Evolutionary conservation across 2,797 vertebrate species (phyloP).

Genomic region (Etheostoma nigrum): DNA sequence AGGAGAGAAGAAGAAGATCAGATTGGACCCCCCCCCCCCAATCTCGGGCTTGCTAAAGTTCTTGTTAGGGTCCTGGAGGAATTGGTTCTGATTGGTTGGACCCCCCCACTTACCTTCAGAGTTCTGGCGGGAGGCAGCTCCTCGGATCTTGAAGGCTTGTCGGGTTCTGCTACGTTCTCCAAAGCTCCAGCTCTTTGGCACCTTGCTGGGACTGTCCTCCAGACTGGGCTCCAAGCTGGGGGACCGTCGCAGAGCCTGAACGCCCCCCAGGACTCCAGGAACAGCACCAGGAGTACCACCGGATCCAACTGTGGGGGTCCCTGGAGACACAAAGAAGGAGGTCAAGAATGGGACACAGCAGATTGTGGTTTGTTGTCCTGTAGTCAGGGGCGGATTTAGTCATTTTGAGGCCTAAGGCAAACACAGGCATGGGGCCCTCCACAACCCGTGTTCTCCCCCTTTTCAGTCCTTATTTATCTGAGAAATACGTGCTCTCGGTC

Average conservation of each 20-base stretch:
- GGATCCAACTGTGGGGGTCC: constrained; percentile 42
- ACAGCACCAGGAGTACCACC: constrained; percentile 35
- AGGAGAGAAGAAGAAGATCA: constrained; percentile 44
- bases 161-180: constrained; percentile 92
- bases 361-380: neutral
- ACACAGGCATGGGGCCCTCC: too few species aligned
- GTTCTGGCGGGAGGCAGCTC: constrained; percentile 93
- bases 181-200: constrained; percentile 98
- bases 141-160: constrained; percentile 95
- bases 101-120: constrained; percentile 90
- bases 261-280: constrained; percentile 44
- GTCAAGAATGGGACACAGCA: neutral
- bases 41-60: too few species aligned
- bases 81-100: too few species aligned
- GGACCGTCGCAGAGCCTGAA: constrained; percentile 88
- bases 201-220: constrained; percentile 96
- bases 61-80: too few species aligned
- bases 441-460: too few species aligned
- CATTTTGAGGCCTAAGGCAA: too few species aligned
- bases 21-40: too few species aligned
- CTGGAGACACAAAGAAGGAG: constrained; percentile 3
- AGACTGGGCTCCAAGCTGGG: constrained; percentile 94
- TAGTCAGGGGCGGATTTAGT: too few species aligned
- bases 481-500: too few species aligned
- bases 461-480: too few species aligned